Percentiles rank a stretch among this genome's conserved stretches.
Conservation (phyloP, 2,113 vertebrate species). For the Carlito syrichta region DNA sequence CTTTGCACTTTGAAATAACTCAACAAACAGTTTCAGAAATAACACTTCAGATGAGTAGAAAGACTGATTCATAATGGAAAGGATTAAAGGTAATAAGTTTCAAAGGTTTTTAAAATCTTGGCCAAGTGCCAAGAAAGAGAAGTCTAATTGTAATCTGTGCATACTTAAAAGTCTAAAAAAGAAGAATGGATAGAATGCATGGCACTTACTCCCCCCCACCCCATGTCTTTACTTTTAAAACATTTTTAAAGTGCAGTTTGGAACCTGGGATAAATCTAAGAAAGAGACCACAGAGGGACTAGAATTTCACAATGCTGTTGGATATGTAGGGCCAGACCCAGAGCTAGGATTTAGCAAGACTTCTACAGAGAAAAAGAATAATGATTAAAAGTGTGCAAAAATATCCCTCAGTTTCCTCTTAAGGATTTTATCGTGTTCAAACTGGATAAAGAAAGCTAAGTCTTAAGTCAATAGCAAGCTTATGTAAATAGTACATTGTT, state of each 20-base stretch:
- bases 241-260: conserved; percentile 14
- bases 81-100: not conserved
- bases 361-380: conserved; percentile 60
- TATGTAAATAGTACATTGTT: conserved; percentile 54
- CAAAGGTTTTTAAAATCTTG: conserved; percentile 18
- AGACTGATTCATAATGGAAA: not conserved
- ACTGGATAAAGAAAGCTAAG: conserved; percentile 68
- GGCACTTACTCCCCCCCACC: not conserved
- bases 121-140: not conserved
- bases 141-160: not conserved
- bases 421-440: conserved; percentile 71
- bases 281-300: conserved; percentile 38
- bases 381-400: conserved; percentile 63
- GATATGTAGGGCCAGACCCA: conserved; percentile 44
- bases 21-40: not conserved
- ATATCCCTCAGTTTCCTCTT: conserved; percentile 65
- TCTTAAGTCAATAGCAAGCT: conserved; percentile 67
- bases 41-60: conserved; percentile 6
- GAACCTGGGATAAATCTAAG: conserved; percentile 39
- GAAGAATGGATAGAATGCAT: not conserved
- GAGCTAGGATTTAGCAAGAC: conserved; percentile 59
- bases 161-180: conserved; percentile 27
- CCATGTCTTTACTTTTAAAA: not conserved
- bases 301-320: conserved; percentile 56
- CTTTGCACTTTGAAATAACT: not conserved